Evolutionary conservation across 1,140 invertebrate species (phyloP).

Genomic region (Mizuhopecten yessoensis): DNA sequence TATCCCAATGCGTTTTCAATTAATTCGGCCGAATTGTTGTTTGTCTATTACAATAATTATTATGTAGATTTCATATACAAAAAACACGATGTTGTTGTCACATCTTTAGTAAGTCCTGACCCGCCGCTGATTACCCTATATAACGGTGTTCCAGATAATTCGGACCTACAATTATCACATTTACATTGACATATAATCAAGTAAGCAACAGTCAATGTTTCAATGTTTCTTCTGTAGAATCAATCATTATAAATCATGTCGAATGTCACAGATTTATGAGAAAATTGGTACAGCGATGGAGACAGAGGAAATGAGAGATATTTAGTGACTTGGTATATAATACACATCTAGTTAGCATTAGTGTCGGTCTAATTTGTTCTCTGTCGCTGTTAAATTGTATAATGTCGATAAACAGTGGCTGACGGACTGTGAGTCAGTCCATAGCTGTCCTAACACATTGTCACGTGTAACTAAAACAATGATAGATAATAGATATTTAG

Average conservation of each 20-base stretch:
- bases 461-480: no score
- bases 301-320: background rate
- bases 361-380: background rate
- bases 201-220: background rate
- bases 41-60: background rate
- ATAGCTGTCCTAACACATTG: no score
- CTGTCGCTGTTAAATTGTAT: background rate
- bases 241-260: slow-evolving; percentile 14
- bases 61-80: background rate
- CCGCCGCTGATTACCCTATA: background rate
- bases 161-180: background rate
- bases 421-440: background rate
- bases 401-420: background rate
- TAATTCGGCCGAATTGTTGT: background rate
- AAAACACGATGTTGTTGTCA: background rate
- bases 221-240: background rate
- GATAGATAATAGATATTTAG: no score
- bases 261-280: background rate
- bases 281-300: background rate
- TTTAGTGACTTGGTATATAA: background rate
- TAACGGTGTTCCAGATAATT: slow-evolving; percentile 10
- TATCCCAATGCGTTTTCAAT: no score
- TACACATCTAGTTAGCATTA: background rate
- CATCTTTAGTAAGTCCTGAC: background rate
- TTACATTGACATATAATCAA: background rate